Evolutionary conservation across 1,140 invertebrate genomes (phyloP), one percentile per base, ranked within the genome.

Genomic region (Bombus terrestris): DNA sequence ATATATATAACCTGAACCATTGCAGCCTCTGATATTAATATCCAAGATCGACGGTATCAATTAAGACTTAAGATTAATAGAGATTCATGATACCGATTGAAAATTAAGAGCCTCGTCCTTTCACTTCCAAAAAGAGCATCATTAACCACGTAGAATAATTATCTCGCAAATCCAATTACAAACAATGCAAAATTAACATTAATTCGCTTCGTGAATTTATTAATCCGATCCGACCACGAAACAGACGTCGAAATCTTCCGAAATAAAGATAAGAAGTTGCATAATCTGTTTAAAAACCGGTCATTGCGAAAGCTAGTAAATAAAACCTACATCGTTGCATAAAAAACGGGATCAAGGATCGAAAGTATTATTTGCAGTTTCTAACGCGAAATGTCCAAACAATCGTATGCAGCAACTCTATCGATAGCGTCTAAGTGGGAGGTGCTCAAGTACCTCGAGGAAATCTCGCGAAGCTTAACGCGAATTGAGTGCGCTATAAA

Each of bases 401-500:
- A 32, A n/a, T 15, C 8, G 39, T 2, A 28, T 0, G 37, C 13
- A 28, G 37, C 57, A 6, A 35, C 10, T 53, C 18, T 22, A 47
- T 62, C 68, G 68, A 85, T 64, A 28, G 35, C 62, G 22, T 3
- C 1, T 6, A 69, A 15, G 68, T 85, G 57, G 76, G 53, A 62
- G 77, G 68, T 41, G 68, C 25, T 8, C 35, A 72, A 85, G 32
- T 64, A 85, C 77, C 83, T 80, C 83, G 83, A 37, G 59, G 66
- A 86, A 89, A 89, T 80, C 84, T 86, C 72, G 81, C 78, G 77
- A 68, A 72, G 73, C 43, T 86, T 81, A 89, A 64, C 72, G 79
- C 64, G 85, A 80, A 77, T 89, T 81, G 47, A 89, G 76, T 86
- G 68, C 66, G 53, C 75, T 62, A 66, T 80, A 85, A 89, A 88